Evolutionary conservation across 2,113 vertebrate genomes (phyloP).

Genomic region (Apaloderma vittatum): DNA sequence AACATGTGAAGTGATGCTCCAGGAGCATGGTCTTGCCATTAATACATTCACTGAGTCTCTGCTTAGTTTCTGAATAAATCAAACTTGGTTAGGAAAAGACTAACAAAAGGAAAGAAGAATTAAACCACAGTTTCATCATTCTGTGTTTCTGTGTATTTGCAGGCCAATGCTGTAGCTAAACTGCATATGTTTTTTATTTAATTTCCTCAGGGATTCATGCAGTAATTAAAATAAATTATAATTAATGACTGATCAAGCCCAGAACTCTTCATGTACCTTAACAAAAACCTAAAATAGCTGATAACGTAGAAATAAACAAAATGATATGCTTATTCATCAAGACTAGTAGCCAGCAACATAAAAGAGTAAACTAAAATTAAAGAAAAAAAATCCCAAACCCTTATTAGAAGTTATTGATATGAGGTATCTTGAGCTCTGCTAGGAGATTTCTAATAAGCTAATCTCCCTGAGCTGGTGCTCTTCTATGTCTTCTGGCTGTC

Average conservation of each 20-base stretch:
- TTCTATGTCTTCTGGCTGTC: background rate
- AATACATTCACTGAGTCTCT: background rate
- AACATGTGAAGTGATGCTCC: accelerated
- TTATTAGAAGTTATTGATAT: background rate
- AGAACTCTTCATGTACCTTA: background rate
- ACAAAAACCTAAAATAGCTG: background rate
- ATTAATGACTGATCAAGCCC: constrained; percentile 21
- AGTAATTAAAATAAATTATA: constrained; percentile 65
- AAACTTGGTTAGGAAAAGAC: background rate
- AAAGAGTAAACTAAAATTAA: background rate
- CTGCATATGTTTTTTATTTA: background rate
- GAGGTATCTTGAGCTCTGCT: background rate
- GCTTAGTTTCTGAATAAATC: background rate
- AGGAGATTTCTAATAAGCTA: background rate
- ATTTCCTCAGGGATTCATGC: constrained; percentile 36
- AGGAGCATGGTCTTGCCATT: background rate
- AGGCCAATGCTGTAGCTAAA: background rate
- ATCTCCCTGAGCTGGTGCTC: background rate
- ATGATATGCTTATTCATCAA: background rate
- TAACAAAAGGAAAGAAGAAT: background rate
- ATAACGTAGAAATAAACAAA: background rate
- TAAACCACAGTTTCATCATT: background rate
- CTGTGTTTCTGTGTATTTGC: background rate
- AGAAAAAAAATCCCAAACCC: background rate
- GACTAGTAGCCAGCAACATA: background rate